Evolutionary conservation across 2,113 vertebrate genomes (phyloP), one percentile per base, ranked within the genome.

Genomic region (Rhea americana): DNA sequence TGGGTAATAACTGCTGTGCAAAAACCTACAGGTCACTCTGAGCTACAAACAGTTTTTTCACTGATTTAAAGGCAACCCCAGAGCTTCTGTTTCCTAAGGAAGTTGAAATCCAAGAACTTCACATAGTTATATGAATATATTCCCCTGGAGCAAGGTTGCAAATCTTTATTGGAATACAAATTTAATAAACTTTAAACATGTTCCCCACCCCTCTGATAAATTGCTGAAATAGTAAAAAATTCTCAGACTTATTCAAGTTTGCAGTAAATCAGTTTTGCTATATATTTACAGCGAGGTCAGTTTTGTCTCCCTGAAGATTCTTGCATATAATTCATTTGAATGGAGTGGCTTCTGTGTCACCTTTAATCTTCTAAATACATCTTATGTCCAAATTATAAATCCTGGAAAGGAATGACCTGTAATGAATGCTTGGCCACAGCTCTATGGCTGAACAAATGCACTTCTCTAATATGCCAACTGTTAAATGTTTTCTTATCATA

Each of bases 401-500:
- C 94, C 53, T 80, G 58, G 53, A 91, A 92, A 74, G 79, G 72
- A 75, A 43, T 78, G 77, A 89, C 95, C 97, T 92, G 76, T 95
- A 94, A 95, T 79, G 72, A 93, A 93, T 78, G 71, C 78, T 94
- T 95, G 92, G 91, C 77, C 48, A 73, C 43, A 89, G 65, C 82
- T 91, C 89, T 89, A 68, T 89, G 87, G 91, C 63, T 93, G 87
- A 96, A 89, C 77, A 95, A 96, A 97, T 80, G 91, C 37, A 58
- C 55, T 93, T 85, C 91, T 94, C 78, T 78, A 95, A 85, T 93
- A 92, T 90, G 59, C 93, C 93, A 96, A 97, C 81, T 71, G 79
- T 85, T 96, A 95, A 96, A 85, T 93, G 93, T 89, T 96, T 97
- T 93, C 96, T 97, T 96, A 96, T 97, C 96, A 48, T 94, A 63